These are phyloP conservation scores for Dascyllus trimaculatus DNA, from an alignment of 2,113 vertebrate species.

Conservation along the genomic window DNA sequence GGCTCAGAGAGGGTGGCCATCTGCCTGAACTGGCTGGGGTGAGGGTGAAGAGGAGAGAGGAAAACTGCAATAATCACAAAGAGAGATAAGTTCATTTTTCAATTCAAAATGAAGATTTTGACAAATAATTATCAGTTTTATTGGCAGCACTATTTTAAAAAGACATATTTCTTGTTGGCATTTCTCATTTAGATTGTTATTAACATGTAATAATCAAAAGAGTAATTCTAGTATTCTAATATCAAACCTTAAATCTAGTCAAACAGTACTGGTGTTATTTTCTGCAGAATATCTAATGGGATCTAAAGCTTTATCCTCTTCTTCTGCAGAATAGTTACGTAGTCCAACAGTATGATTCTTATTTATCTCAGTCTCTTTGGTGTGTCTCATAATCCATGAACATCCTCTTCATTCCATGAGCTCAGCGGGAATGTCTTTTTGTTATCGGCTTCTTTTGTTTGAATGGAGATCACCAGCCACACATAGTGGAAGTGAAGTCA, in stretches of 20 bases:
- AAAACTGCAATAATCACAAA: too few relatives aligned
- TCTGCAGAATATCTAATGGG: neutral
- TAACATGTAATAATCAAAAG: neutral
- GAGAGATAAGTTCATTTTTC: neutral
- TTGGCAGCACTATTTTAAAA: neutral
- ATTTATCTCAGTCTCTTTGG: conserved; percentile 34
- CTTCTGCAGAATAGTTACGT: conserved; percentile 11
- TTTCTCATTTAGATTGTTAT: neutral
- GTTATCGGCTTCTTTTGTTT: conserved; percentile 69
- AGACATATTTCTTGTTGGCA: neutral
- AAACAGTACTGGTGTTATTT: neutral
- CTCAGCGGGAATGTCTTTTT: conserved; percentile 67
- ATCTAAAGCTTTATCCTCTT: neutral
- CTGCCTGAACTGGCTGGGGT: too few relatives aligned
- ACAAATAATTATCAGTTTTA: neutral
- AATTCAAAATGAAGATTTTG: neutral
- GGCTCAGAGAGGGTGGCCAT: too few relatives aligned
- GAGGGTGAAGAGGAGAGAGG: too few relatives aligned
- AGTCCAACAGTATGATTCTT: conserved; percentile 16
- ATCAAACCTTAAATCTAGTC: neutral
- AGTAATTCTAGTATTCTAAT: neutral
- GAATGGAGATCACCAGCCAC: conserved; percentile 73
- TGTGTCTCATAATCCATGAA: conserved; percentile 57
- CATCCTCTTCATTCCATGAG: conserved; percentile 57
- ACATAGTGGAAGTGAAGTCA: conserved; percentile 79